phyloP scores from a whole-genome alignment of 2,888 invertebrate genomes.

The Bibio marci region DNA sequence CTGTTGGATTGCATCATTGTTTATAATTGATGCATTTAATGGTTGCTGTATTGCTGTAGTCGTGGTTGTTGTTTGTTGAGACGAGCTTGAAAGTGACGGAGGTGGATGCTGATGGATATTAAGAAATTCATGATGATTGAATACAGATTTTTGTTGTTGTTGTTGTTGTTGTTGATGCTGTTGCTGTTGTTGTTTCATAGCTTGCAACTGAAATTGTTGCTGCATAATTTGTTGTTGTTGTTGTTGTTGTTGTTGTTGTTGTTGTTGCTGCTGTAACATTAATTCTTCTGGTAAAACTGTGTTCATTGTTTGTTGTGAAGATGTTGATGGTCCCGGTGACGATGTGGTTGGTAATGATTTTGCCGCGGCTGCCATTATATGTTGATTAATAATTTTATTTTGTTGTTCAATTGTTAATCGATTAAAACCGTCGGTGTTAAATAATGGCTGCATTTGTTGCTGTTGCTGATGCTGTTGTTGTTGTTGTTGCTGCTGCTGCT shows the following conservation, averaged over 20 bases:
- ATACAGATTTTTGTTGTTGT: too few relatives aligned
- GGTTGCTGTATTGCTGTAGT: too few relatives aligned
- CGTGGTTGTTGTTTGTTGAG: too few relatives aligned
- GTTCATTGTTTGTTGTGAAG: not conserved
- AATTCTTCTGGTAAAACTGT: not conserved
- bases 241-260: constrained; percentile 3
- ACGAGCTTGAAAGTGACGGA: not conserved
- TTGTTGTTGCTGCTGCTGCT: not conserved
- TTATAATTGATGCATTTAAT: too few relatives aligned
- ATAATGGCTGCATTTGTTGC: not conserved
- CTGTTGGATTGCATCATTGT: too few relatives aligned
- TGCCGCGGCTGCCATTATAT: constrained; percentile 6
- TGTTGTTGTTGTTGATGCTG: too few relatives aligned
- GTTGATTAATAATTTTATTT: constrained; percentile 20
- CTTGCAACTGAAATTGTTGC: too few relatives aligned
- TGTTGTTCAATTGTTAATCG: constrained; percentile 18
- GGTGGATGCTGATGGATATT: too few relatives aligned
- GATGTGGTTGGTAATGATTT: too few relatives aligned
- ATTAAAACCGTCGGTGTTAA: constrained; percentile 4
- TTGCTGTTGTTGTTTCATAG: too few relatives aligned
- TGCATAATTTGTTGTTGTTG: not conserved
- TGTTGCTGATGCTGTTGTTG: too few relatives aligned
- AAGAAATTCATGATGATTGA: too few relatives aligned
- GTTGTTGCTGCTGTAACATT: not conserved
- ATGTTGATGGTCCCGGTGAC: not conserved